Conservation (phyloP, 2,113 vertebrate genomes). For the Hemibagrus wyckioides region DNA sequence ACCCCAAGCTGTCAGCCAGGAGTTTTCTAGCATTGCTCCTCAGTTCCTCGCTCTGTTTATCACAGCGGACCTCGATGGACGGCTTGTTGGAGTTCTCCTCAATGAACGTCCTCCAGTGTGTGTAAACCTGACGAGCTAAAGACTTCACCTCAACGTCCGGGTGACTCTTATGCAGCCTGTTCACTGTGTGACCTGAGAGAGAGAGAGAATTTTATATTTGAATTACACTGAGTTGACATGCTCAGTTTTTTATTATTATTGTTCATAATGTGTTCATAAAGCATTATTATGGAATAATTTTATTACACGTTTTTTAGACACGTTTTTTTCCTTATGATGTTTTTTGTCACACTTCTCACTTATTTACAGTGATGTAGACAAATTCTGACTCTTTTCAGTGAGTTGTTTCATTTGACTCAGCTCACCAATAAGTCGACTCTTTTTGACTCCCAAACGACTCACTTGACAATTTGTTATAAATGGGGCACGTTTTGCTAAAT, state of each 20-base stretch:
- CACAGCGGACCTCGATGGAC: slow-evolving; percentile 87
- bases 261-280: too few relatives aligned
- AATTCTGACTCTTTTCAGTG: neutral
- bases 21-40: slow-evolving; percentile 84
- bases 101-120: slow-evolving; percentile 83
- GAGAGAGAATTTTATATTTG: too few relatives aligned
- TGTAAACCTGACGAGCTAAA: slow-evolving; percentile 80
- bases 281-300: too few relatives aligned
- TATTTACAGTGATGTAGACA: neutral
- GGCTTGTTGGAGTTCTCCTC: slow-evolving; percentile 83
- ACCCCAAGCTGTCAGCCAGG: slow-evolving; percentile 80
- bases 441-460: neutral
- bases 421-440: neutral
- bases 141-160: slow-evolving; percentile 79
- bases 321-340: neutral
- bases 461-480: neutral
- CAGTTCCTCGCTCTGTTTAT: slow-evolving; percentile 83
- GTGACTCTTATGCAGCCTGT: slow-evolving; percentile 81
- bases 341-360: neutral
- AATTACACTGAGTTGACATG: too few relatives aligned
- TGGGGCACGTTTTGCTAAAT: neutral
- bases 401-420: neutral
- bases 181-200: slow-evolving; percentile 82
- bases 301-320: neutral
- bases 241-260: too few relatives aligned